Base-by-base conservation (phyloP, 2,888 invertebrate species). In the Alentia gelatinosa region DNA sequence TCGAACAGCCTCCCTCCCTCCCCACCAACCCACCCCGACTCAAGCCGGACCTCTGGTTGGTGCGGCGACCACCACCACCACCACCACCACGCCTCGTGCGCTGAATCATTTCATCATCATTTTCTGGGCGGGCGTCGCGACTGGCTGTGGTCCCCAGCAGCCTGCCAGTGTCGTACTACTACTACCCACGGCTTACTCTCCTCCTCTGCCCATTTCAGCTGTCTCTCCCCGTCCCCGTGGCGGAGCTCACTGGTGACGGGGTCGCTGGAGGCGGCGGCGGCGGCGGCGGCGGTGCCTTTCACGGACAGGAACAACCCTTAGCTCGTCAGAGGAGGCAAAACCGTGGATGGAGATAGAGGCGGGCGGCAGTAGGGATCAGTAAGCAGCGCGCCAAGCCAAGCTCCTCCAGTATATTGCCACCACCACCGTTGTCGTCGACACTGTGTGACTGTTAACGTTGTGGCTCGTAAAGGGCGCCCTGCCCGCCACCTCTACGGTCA, bases 51-150 rank as follows among this genome's bases (percentile, higher is more conserved):
- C n/a, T n/a, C n/a, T n/a, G n/a, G n/a, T n/a, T n/a, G n/a, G n/a
- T n/a, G n/a, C n/a, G n/a, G n/a, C n/a, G 47, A 7, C 9, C 68
- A 30, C 30, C 33, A 3, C 30, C 68, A 1, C 68, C 3, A 5
- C 68, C 30, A 1, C 12, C 68, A n/a, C 12, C 68, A 19, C 39
- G n/a, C 83, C 83, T 19, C 83, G 23, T 40, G 39, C 83, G 26
- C 40, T 39, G 83, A 83, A 83, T 83, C 83, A 83, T 83, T 35
- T 83, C 83, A 83, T 83, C 83, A 7, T 39, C 83, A 83, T 83
- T 83, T 35, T 39, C 26, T 37, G 37, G 83, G 15, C 19, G 83
- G 83, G 83, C 37, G 39, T 23, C 5, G n/a, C 37, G 3, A 39
- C 26, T 19, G n/a, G 23, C 40, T 23, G 83, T 39, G 7, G 79